Evolutionary conservation across 2,888 invertebrate species (phyloP), one percentile per base, ranked within the genome.

Genomic region (Ophion ellenae): DNA sequence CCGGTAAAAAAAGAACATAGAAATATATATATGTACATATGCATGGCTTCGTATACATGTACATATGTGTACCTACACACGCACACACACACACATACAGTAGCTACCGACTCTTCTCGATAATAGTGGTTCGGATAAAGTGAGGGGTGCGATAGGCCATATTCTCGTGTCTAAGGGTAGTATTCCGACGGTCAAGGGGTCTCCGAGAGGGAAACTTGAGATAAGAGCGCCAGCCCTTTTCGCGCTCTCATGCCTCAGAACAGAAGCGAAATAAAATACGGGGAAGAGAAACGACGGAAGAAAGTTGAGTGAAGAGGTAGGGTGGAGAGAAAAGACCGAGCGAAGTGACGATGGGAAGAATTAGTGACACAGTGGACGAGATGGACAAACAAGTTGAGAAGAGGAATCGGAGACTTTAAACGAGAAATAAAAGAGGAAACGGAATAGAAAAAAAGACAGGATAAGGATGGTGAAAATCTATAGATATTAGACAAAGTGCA

Each of bases 201-300:
- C 77, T 83, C 67, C 61, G 67, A 59, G 75, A 82, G 79, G 83
- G 77, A 85, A 81, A 83, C 82, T 87, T 67, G 80, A 83, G 82
- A 87, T 84, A 81, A 87, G 80, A 73, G 76, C 40, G 61, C 66
- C 75, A 77, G 36, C 69, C 80, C 71, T 66, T 77, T 69, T 32
- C 73, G 67, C 63, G 45, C 67, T 73, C 59, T 71, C 74, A 71
- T 80, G 69, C 47, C 73, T 87, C 69, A 73, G 81, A 83, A 83
- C 71, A 80, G 78, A 83, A 78, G 69, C 11, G 28, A 47, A 63
- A 69, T 6, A 53, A 80, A 73, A 57, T 17, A 75, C 63, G n/a
- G 47, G 28, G 28, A n/a, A 47, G 45, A 61, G 24, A 61, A 71
- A 40, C 53, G 24, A 47, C 32, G 63, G 36, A 47, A 5, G 40